Conservation (phyloP, 2,888 invertebrate genomes). For the Drosophila helvetica region DNA sequence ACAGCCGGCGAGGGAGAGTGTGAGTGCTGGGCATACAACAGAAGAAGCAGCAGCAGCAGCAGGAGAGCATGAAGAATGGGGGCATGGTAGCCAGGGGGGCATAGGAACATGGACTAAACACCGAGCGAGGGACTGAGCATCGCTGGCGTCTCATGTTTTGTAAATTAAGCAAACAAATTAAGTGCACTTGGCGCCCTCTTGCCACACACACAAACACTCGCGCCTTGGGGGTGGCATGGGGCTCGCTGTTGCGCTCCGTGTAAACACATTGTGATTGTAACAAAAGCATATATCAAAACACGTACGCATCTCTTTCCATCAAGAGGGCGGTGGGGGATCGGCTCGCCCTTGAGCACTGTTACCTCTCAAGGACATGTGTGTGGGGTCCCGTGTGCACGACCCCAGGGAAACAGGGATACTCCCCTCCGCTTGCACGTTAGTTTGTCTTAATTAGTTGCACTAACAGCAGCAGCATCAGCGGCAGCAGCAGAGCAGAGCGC, state of each 20-base stretch:
- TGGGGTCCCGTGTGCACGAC: constrained; percentile 20
- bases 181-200: constrained; percentile 76
- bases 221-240: background rate
- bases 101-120: constrained; percentile 10
- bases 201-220: constrained; percentile 23
- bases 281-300: constrained; percentile 72
- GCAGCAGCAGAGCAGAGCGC: constrained; percentile 39
- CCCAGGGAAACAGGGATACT: constrained; percentile 32
- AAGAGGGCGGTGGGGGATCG: background rate
- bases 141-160: constrained; percentile 69
- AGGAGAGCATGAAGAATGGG: constrained; percentile 4
- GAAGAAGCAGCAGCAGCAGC: constrained; percentile 7
- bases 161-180: constrained; percentile 82
- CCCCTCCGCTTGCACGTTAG: constrained; percentile 54
- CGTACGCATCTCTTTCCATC: constrained; percentile 12
- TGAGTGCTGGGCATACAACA: constrained; percentile 60
- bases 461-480: constrained; percentile 46
- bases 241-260: constrained; percentile 58
- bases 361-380: constrained; percentile 60
- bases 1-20: constrained; percentile 43
- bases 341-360: constrained; percentile 62
- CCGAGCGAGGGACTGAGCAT: constrained; percentile 19
- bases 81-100: constrained; percentile 4
- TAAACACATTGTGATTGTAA: constrained; percentile 78
- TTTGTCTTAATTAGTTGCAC: constrained; percentile 77